Conservation (phyloP, 2,888 invertebrate genomes). For the Lepidochitona cinerea region DNA sequence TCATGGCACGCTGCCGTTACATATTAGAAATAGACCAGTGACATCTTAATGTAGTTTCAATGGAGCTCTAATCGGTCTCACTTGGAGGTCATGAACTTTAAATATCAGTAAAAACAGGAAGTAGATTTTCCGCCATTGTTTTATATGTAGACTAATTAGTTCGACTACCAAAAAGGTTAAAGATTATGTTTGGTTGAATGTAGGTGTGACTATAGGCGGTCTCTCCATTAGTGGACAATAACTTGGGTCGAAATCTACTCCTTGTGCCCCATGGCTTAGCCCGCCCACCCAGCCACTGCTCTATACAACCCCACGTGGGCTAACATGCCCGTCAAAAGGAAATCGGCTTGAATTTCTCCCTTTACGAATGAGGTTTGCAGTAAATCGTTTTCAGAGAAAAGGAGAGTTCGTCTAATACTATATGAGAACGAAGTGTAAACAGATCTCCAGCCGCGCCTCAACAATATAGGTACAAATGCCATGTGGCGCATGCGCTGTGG, state of each 20-base stretch:
- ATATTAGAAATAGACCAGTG: too few species aligned
- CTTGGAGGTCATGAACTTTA: too few species aligned
- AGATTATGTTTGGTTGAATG: neutral
- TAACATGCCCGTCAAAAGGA: neutral
- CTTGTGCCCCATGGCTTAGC: neutral
- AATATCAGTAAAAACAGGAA: too few species aligned
- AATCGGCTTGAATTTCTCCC: neutral
- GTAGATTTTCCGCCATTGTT: too few species aligned
- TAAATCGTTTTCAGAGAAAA: neutral
- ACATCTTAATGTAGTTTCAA: too few species aligned
- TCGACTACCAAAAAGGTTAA: neutral
- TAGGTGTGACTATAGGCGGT: neutral
- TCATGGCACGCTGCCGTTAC: too few species aligned
- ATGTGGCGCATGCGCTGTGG: neutral
- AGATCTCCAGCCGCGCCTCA: neutral
- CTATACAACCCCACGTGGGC: neutral
- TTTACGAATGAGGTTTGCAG: neutral
- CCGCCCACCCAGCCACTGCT: neutral
- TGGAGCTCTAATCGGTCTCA: too few species aligned
- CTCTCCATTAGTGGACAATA: neutral
- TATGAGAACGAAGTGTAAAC: neutral
- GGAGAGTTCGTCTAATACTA: neutral
- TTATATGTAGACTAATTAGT: too few species aligned
- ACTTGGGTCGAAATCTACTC: neutral
- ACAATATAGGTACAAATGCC: slow-evolving; percentile 5